phyloP scores from a whole-genome alignment of 2,797 vertebrate species.

The Xenopus petersii region DNA sequence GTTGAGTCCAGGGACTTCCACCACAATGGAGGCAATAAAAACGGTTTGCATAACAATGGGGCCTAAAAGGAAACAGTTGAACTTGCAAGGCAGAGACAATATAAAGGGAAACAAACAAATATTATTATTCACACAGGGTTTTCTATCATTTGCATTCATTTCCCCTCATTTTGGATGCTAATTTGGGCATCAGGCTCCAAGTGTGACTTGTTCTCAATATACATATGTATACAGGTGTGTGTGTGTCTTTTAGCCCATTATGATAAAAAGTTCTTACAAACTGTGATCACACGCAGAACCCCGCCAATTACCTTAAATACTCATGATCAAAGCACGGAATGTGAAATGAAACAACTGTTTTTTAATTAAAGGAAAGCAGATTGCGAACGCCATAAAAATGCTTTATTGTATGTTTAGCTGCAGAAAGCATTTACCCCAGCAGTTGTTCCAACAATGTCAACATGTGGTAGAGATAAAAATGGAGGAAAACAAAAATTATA shows the following conservation, averaged over 20 bases:
- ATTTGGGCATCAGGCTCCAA: slow-evolving; percentile 27
- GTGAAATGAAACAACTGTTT: slow-evolving; percentile 3
- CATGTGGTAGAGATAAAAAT: slow-evolving; percentile 21
- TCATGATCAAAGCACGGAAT: not conserved
- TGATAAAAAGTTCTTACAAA: too few relatives aligned
- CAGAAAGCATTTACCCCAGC: slow-evolving; percentile 19
- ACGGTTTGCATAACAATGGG: slow-evolving; percentile 59
- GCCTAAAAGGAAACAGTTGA: slow-evolving; percentile 53
- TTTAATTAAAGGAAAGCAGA: slow-evolving; percentile 33
- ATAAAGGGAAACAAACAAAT: slow-evolving; percentile 51
- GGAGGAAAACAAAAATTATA: not conserved
- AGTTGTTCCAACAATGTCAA: slow-evolving; percentile 17
- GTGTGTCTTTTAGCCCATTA: not conserved
- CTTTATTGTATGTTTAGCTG: slow-evolving; percentile 29
- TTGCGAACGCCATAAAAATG: slow-evolving; percentile 22
- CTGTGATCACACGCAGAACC: not conserved
- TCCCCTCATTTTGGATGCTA: slow-evolving; percentile 24
- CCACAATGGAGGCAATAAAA: slow-evolving; percentile 56
- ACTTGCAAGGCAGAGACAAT: slow-evolving; percentile 31
- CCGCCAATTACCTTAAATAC: not conserved
- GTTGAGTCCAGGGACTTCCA: slow-evolving; percentile 59
- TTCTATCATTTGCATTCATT: slow-evolving; percentile 23
- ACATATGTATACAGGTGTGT: not conserved
- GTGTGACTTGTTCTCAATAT: not conserved
- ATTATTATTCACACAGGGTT: slow-evolving; percentile 26